Evolutionary conservation across 2,797 vertebrate genomes (phyloP).

Genomic region (Emys orbicularis): DNA sequence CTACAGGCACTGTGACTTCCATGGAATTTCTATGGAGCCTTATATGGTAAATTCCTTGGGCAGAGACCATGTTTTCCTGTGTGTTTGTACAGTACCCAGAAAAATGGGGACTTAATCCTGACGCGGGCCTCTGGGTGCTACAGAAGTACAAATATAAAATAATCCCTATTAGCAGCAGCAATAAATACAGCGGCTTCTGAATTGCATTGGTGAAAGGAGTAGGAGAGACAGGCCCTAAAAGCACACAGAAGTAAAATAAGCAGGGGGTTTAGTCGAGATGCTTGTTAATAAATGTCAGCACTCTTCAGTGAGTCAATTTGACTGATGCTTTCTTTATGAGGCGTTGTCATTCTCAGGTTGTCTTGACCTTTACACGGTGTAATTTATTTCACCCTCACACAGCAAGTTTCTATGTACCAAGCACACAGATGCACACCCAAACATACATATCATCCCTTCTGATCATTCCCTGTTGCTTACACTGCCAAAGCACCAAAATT

Average conservation of each 20-base stretch:
- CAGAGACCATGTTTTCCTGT: accelerated
- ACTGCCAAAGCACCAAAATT: not conserved
- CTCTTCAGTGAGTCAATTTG: accelerated
- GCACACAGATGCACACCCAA: accelerated
- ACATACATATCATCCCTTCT: accelerated
- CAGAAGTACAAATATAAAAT: not conserved
- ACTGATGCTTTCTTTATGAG: not conserved
- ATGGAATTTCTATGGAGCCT: not conserved
- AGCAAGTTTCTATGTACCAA: not conserved
- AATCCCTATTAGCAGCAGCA: not conserved
- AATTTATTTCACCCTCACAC: accelerated
- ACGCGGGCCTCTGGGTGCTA: not conserved
- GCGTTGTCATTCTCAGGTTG: accelerated
- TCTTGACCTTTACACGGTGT: not conserved
- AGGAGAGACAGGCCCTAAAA: not conserved
- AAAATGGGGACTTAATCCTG: not conserved
- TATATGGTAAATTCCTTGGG: accelerated
- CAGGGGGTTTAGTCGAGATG: not conserved
- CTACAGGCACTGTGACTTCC: accelerated
- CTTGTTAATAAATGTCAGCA: not conserved
- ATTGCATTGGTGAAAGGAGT: not conserved
- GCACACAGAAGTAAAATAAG: not conserved
- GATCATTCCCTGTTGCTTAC: not conserved
- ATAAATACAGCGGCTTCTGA: not conserved
- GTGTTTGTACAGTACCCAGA: not conserved